Percentiles rank a stretch among this genome's conserved stretches.
Conservation (phyloP, 2,888 invertebrate species). For the Acleris literana region DNA sequence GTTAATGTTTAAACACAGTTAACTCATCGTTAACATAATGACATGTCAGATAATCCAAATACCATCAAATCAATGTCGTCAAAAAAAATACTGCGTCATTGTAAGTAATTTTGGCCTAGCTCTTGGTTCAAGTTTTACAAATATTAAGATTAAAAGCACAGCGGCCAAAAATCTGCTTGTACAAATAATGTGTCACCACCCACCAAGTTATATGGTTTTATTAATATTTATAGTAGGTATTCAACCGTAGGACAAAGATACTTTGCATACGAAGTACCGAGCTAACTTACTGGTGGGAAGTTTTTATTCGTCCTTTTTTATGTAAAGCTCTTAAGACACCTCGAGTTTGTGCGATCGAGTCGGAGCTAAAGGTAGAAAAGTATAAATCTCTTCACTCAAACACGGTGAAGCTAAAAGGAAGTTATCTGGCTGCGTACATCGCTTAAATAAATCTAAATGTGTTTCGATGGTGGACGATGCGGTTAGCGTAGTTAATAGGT, state of each 20-base stretch:
- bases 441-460: too few relatives aligned
- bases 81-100: too few relatives aligned
- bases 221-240: constrained; percentile 16
- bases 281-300: constrained; percentile 20
- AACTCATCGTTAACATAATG: too few relatives aligned
- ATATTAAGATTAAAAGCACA: neutral
- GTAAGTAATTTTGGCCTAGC: too few relatives aligned
- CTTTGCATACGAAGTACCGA: constrained; percentile 25
- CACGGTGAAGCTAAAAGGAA: constrained; percentile 7
- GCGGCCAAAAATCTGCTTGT: neutral
- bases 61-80: too few relatives aligned
- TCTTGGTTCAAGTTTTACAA: too few relatives aligned
- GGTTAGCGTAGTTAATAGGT: too few relatives aligned
- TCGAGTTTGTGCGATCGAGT: constrained; percentile 7
- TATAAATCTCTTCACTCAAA: constrained; percentile 15
- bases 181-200: constrained; percentile 4
- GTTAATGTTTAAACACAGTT: too few relatives aligned
- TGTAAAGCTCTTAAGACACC: constrained; percentile 20
- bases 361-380: constrained; percentile 13
- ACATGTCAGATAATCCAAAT: too few relatives aligned
- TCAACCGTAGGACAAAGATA: neutral
- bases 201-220: constrained; percentile 17
- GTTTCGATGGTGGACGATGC: too few relatives aligned
- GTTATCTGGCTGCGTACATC: neutral
- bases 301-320: constrained; percentile 22